Evolutionary conservation across 1,140 invertebrate genomes (phyloP), one percentile per base, ranked within the genome.

Genomic region (Sarcophaga bullata): DNA sequence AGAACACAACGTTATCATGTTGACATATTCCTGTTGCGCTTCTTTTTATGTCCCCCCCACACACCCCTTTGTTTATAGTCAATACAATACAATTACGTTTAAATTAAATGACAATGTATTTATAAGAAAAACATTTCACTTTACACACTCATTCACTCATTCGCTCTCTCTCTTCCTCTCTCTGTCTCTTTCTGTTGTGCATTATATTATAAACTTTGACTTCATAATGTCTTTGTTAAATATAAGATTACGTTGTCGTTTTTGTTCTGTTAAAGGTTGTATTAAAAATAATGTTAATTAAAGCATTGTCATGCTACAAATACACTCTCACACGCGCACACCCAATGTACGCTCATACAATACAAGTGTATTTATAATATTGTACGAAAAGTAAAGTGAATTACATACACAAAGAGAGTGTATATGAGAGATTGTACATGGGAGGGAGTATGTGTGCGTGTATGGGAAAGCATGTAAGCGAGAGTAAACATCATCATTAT

Each of bases 231-330:
- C 75, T 78, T 46, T 78, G 49, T 78, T 78, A 19, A 19, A 78
- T 78, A 50, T 78, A 78, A 78, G 75, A 78, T 52, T 78, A 78
- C 48, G 19, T 9, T 68, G 62, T 19, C 17, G 17, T 68, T 25
- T 68, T 9, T 68, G 15, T 68, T 68, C 7, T 15, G 6, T 19
- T 68, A n/a, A 37, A 37, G 25, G 25, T 37, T 25, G 19, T 25
- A 17, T 68, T 78, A 78, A 78, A 78, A 8, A 78, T 78, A 78
- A 78, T 50, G 75, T 78, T 78, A 78, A 78, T 78, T 78, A 78
- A 78, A 78, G 49, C 75, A 17, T n/a, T 78, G 48, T 50, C 75
- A 50, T 48, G 25, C 25, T 76, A 48, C 47, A 62, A 6, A 15
- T 48, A 17, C 11, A 48, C 47, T 62, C 25, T 37, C 25, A 37